Evolutionary conservation across 2,113 vertebrate genomes (phyloP).

Genomic region (Mus musculus): DNA sequence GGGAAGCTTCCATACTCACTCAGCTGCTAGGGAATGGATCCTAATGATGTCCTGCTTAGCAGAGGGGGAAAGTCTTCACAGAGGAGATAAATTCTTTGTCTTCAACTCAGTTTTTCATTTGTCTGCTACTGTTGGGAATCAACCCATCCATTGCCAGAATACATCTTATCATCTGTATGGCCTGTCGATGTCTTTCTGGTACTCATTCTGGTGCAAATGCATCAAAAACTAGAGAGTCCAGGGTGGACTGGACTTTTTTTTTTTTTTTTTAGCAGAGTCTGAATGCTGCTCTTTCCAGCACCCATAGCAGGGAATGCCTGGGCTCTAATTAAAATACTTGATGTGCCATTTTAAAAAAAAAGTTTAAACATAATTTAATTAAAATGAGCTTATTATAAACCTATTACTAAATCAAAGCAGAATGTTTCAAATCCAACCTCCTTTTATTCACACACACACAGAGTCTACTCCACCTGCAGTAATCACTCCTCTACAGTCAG

Average conservation of each 20-base stretch:
- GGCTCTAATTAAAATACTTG: not conserved
- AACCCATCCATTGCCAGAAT: not conserved
- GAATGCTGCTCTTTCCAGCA: not conserved
- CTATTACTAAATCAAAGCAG: not conserved
- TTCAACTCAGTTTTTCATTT: not conserved
- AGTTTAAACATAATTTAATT: not conserved
- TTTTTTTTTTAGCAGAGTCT: not conserved
- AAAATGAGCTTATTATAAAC: not conserved
- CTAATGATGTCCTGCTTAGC: too few relatives aligned
- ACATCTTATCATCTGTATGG: not conserved
- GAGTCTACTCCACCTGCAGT: not conserved
- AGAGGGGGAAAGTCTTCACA: not conserved
- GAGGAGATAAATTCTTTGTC: not conserved
- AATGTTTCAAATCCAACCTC: not conserved
- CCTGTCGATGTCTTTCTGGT: not conserved
- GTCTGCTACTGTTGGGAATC: not conserved
- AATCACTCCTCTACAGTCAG: not conserved
- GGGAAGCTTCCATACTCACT: not conserved
- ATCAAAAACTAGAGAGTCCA: not conserved
- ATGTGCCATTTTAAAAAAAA: too few relatives aligned
- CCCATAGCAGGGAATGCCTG: not conserved
- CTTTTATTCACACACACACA: not conserved
- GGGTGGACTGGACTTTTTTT: not conserved
- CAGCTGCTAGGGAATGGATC: rapidly evolving
- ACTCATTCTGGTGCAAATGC: not conserved